Evolutionary conservation across 2,113 vertebrate species (phyloP).

Genomic region (Ophthalmolycus amberensis): DNA sequence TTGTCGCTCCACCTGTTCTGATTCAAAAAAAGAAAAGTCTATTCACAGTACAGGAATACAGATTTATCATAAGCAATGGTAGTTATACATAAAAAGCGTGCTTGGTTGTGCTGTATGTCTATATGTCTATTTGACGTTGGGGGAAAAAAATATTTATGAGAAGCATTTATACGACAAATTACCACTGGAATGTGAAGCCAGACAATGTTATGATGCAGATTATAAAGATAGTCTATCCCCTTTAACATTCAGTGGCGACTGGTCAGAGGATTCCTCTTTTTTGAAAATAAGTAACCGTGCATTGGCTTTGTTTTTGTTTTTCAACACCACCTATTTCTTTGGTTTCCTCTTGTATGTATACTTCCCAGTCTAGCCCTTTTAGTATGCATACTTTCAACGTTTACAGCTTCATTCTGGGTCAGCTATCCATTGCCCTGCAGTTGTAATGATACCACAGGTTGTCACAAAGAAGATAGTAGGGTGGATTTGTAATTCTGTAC

Average conservation of each 20-base stretch:
- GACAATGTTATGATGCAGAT: slow-evolving; percentile 82
- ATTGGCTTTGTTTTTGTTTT: slow-evolving; percentile 52
- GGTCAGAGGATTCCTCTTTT: slow-evolving; percentile 64
- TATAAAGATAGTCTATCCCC: slow-evolving; percentile 75
- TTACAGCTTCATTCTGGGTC: slow-evolving; percentile 78
- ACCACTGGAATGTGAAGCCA: slow-evolving; percentile 89
- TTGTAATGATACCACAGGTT: slow-evolving; percentile 70
- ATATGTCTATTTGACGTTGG: slow-evolving; percentile 78
- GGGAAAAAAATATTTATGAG: slow-evolving; percentile 80
- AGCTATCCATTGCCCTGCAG: slow-evolving; percentile 63
- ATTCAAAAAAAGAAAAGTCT: slow-evolving; percentile 44
- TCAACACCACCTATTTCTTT: slow-evolving; percentile 27
- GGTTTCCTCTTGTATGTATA: slow-evolving; percentile 58
- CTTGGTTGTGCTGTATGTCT: slow-evolving; percentile 82
- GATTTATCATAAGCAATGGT: slow-evolving; percentile 83
- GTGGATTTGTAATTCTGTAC: slow-evolving; percentile 72
- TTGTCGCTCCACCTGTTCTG: slow-evolving; percentile 75
- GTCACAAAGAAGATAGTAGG: slow-evolving; percentile 53
- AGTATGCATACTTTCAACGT: slow-evolving; percentile 66
- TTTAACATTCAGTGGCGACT: slow-evolving; percentile 78
- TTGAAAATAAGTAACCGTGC: slow-evolving; percentile 56
- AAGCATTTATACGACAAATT: slow-evolving; percentile 84
- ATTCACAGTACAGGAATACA: slow-evolving; percentile 75
- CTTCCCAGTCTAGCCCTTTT: slow-evolving; percentile 64
- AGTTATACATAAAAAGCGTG: slow-evolving; percentile 75